Conservation (phyloP, 2,113 vertebrate species). For the Pygoscelis adeliae region DNA sequence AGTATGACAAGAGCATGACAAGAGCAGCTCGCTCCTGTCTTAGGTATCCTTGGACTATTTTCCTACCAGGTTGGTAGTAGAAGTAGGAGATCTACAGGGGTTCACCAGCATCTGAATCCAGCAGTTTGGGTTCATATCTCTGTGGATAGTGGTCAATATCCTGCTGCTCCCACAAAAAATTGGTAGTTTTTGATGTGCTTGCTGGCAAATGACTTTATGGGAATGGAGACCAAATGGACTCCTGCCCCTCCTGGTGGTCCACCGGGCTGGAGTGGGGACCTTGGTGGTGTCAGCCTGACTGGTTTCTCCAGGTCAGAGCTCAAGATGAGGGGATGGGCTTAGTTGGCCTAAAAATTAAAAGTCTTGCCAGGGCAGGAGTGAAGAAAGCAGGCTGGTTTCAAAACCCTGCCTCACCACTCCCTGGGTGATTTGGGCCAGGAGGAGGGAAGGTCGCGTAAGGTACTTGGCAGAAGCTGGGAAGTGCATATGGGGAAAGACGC, state of each 20-base stretch:
- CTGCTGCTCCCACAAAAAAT: neutral
- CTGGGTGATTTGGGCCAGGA: neutral
- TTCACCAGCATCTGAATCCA: neutral
- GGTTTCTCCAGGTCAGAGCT: neutral
- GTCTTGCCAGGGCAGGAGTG: neutral
- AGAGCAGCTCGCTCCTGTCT: neutral
- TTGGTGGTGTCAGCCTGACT: neutral
- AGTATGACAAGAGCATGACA: neutral
- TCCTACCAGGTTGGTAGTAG: neutral
- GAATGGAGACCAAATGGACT: neutral
- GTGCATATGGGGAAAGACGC: conserved; percentile 18
- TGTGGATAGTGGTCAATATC: neutral
- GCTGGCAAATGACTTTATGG: neutral
- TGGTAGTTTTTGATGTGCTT: neutral
- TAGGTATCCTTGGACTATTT: neutral
- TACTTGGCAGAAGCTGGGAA: conserved; percentile 36
- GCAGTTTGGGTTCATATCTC: neutral
- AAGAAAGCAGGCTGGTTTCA: conserved; percentile 21
- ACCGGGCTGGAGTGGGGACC: neutral
- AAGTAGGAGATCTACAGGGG: neutral
- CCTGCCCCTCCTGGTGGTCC: neutral
- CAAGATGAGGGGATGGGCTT: neutral
- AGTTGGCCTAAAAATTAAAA: neutral
- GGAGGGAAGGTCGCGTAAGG: conserved; percentile 51
- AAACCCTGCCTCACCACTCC: neutral